Evolutionary conservation across 2,797 vertebrate genomes (phyloP), one percentile per base, ranked within the genome.

Genomic region (Jordanella pulchra): DNA sequence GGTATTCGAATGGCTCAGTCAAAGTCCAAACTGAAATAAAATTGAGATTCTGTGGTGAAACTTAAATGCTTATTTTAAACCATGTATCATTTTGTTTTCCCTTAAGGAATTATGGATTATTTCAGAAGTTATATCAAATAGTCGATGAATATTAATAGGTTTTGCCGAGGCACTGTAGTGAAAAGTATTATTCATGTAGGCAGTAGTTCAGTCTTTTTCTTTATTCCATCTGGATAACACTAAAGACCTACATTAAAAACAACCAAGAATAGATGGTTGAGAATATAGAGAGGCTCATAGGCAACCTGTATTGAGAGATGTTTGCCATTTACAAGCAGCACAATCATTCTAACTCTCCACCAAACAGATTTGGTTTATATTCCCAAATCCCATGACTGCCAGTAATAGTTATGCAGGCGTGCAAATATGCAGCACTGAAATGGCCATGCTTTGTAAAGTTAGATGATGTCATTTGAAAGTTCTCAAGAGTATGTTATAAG

Each of bases 401-500:
- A 75, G 67, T 89, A 81, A 81, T 66, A 73, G 79, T 86, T 85
- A 90, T 87, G 86, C 85, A 91, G 78, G 10, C 72, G 25, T 66
- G 73, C 77, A 91, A 89, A 76, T 82, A 91, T 91, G 89, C 65
- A 78, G 81, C 35, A 1, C 78, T 77, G 80, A 79, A 83, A 85
- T 73, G 84, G 82, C 83, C 81, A 81, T 65, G 77, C 68, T 70
- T 83, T 82, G 75, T 67, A 28, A 42, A 68, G 69, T 83, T 67
- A 63, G 75, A 81, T 94, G 91, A 93, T 90, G 90, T 93, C 88
- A 93, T 86, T 65, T 72, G 50, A 67, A 44, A 65, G 82, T 73
- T 86, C 77, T 85, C 76, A 39, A 66, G 75, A 84, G 75, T 75
- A 75, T 25, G 77, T 69, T 84, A 68, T 73, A 71, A 84, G 67